Conservation (phyloP, 2,113 vertebrate species). For the Ahaetulla prasina region DNA sequence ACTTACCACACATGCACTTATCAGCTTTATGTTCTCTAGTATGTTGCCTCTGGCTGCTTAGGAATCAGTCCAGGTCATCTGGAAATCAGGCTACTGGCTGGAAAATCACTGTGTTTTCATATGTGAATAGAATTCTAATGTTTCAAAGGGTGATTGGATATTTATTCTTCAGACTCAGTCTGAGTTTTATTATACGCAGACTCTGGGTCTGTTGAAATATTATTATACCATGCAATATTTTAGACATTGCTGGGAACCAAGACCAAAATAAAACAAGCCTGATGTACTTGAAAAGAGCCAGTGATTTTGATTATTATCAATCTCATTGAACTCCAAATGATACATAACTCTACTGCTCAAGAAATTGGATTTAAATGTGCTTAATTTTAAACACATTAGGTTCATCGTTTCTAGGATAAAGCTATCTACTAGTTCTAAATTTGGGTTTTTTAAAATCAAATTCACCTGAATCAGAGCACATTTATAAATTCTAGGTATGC, state of each 20-base stretch:
- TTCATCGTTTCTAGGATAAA: background rate
- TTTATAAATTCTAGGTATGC: constrained; percentile 5
- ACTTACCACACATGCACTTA: background rate
- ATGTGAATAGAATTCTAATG: background rate
- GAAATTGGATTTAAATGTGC: background rate
- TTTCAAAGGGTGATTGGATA: constrained; percentile 1
- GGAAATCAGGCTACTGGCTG: background rate
- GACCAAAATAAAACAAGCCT: background rate
- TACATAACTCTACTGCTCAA: background rate
- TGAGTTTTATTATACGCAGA: background rate
- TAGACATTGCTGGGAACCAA: background rate
- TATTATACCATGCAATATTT: background rate
- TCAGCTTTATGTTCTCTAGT: constrained; percentile 23
- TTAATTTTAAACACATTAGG: background rate
- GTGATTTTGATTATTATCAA: background rate
- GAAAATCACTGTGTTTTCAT: constrained; percentile 1
- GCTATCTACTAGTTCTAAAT: constrained; percentile 16
- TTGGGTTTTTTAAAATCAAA: constrained; percentile 37
- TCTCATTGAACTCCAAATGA: background rate
- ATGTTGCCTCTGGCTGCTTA: background rate
- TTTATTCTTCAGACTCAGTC: background rate
- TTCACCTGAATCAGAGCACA: constrained; percentile 11
- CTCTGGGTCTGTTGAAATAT: background rate
- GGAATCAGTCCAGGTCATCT: constrained; percentile 11
- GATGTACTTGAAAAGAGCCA: background rate